Percentiles rank a stretch among this genome's conserved stretches.
Conservation (phyloP, 2,888 invertebrate genomes). For the Luperina nickerlii region DNA sequence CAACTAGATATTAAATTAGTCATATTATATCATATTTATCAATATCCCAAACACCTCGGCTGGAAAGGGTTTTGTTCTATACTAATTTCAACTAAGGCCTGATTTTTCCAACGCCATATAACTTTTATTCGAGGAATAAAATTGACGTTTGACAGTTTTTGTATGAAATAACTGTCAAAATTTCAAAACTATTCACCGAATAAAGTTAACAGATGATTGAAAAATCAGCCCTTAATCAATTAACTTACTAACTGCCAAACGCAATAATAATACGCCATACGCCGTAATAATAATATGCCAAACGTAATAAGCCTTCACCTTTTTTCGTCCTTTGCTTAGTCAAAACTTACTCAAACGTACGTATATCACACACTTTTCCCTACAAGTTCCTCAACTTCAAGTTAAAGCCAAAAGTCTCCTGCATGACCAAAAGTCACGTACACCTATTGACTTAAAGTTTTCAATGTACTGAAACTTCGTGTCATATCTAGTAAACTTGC, state of each 20-base stretch:
- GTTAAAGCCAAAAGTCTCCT: conserved; percentile 49
- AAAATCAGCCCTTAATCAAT: background rate
- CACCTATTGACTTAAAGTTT: conserved; percentile 56
- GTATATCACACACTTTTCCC: conserved; percentile 26
- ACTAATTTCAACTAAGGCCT: background rate
- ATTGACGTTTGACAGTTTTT: too few species aligned
- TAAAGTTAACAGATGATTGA: too few species aligned
- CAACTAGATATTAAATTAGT: background rate
- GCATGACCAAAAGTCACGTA: conserved; percentile 48
- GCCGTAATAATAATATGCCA: too few species aligned
- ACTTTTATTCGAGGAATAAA: too few species aligned
- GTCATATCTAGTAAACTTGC: conserved; percentile 34
- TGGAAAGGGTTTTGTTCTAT: background rate
- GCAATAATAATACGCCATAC: too few species aligned
- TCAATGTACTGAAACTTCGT: conserved; percentile 42
- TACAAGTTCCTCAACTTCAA: conserved; percentile 24
- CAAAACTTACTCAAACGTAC: conserved; percentile 17
- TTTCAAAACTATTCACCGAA: too few species aligned
- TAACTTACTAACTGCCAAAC: background rate
- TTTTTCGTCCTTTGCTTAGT: background rate
- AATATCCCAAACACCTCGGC: background rate
- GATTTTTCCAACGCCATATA: too few species aligned
- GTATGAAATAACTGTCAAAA: too few species aligned
- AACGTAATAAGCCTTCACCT: background rate
- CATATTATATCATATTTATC: too few species aligned